Conservation (phyloP, 2,113 vertebrate genomes). For the Budorcas taxicolor region DNA sequence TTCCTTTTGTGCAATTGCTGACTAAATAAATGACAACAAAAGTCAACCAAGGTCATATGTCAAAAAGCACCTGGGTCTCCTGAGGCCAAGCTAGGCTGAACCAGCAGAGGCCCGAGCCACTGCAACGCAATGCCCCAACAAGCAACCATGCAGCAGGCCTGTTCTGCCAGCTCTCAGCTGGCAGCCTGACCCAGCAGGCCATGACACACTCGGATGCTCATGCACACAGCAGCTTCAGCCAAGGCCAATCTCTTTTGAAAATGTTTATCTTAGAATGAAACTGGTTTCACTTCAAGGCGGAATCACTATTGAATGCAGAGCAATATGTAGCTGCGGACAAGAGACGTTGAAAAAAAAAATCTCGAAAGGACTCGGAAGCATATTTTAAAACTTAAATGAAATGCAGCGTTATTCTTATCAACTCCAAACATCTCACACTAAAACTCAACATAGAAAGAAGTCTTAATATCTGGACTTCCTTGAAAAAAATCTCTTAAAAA, state of each 20-base stretch:
- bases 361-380: neutral
- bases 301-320: neutral
- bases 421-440: neutral
- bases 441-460: neutral
- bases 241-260: neutral
- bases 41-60: neutral
- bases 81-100: neutral
- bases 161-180: neutral
- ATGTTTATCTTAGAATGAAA: neutral
- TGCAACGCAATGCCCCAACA: neutral
- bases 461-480: neutral
- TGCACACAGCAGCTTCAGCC: neutral
- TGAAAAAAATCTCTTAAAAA: neutral
- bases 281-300: neutral
- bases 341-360: neutral
- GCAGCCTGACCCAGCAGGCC: fast-evolving
- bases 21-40: neutral
- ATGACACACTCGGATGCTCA: too few species aligned
- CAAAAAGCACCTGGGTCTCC: neutral
- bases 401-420: neutral
- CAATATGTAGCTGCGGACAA: neutral
- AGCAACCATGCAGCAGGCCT: too few species aligned
- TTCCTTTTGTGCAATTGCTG: neutral
- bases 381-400: neutral
- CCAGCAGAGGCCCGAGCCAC: fast-evolving